Percentiles rank a stretch among this genome's conserved stretches.
Evolutionary conservation across 2,888 invertebrate genomes (phyloP).

Genomic region (Crepidodera aurea): DNA sequence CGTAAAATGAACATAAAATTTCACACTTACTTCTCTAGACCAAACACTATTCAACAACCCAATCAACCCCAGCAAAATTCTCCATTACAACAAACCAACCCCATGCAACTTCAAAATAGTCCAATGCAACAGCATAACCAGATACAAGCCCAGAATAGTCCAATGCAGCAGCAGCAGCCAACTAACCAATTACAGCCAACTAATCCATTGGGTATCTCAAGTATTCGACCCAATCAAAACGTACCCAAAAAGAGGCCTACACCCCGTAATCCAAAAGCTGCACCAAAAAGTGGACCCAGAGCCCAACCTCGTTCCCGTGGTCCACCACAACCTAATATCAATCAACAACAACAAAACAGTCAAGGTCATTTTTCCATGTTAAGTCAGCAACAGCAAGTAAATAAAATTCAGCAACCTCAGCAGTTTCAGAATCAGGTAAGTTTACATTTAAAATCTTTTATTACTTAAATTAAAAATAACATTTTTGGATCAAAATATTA

Average conservation of each 20-base stretch:
- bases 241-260: slow-evolving; percentile 13
- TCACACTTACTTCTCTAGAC: slow-evolving; percentile 7
- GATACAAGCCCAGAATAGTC: neutral
- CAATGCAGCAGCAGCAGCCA: slow-evolving; percentile 6
- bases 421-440: slow-evolving; percentile 28
- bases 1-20: no score
- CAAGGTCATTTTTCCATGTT: slow-evolving; percentile 37
- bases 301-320: neutral
- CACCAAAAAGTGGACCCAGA: slow-evolving; percentile 2
- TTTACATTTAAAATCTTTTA: no score
- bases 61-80: slow-evolving; percentile 7
- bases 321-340: slow-evolving; percentile 7
- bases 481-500: no score
- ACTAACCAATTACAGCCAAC: slow-evolving; percentile 1
- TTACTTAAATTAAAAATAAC: no score
- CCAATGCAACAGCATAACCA: slow-evolving; percentile 4
- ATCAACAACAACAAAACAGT: slow-evolving; percentile 32
- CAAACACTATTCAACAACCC: neutral
- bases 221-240: slow-evolving; percentile 1
- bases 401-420: slow-evolving; percentile 27
- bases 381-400: slow-evolving; percentile 33
- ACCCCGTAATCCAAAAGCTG: slow-evolving; percentile 1
- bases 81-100: neutral
- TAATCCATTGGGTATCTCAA: slow-evolving; percentile 6
- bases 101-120: neutral